These are phyloP conservation scores for Eledone cirrhosa DNA, from an alignment of 2,888 invertebrate species.

Conservation along the genomic window DNA sequence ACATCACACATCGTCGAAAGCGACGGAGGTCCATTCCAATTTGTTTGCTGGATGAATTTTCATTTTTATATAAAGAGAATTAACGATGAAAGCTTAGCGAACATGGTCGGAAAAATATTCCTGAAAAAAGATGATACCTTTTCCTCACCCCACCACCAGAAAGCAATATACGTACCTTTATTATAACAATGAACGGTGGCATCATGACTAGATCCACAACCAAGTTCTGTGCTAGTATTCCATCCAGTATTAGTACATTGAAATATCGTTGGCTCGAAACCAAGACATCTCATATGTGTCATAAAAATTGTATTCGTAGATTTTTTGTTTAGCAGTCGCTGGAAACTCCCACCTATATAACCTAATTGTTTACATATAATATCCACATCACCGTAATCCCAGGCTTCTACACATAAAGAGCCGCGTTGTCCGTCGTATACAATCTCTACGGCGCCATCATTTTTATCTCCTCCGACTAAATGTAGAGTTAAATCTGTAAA, in stretches of 20 bases:
- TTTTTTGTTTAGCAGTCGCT: neutral
- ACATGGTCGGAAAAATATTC: too few relatives aligned
- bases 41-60: too few relatives aligned
- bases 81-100: too few relatives aligned
- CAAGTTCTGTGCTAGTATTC: neutral
- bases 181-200: constrained; percentile 17
- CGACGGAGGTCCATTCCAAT: too few relatives aligned
- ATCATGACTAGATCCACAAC: neutral
- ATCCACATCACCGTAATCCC: constrained; percentile 46
- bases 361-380: constrained; percentile 39
- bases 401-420: constrained; percentile 46
- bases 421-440: constrained; percentile 50
- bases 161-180: neutral
- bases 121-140: too few relatives aligned
- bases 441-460: constrained; percentile 45
- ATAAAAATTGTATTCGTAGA: neutral
- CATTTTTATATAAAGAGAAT: too few relatives aligned
- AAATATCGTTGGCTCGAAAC: constrained; percentile 8
- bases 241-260: constrained; percentile 15
- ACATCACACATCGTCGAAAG: too few relatives aligned
- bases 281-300: constrained; percentile 19
- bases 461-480: constrained; percentile 9
- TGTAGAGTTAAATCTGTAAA: constrained; percentile 15
- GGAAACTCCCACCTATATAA: constrained; percentile 68
- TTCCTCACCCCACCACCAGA: neutral